A percentile compares a stretch with the other conserved stretches of the same genome.
These are phyloP conservation scores for Neoaliturus tenellus DNA, from an alignment of 2,888 invertebrate genomes.

Conservation along the genomic window DNA sequence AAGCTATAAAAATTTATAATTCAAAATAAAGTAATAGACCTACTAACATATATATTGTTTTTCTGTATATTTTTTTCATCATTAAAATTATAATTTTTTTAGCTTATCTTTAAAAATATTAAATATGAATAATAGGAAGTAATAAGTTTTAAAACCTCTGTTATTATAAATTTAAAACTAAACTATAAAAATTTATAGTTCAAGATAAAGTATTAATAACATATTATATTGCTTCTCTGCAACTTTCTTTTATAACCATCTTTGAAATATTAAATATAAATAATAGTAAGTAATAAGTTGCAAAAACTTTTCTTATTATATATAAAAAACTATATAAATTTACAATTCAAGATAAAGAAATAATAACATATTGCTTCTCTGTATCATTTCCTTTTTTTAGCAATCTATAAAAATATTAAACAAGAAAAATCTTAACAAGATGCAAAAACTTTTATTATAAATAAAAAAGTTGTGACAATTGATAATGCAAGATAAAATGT, in stretches of 20 bases:
- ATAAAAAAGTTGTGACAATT: background rate
- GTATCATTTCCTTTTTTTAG: background rate
- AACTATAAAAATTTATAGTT: background rate
- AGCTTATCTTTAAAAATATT: too few relatives aligned
- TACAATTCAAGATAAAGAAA: too few relatives aligned
- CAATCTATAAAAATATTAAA: background rate
- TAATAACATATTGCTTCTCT: too few relatives aligned
- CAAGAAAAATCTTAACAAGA: background rate
- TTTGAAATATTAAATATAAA: background rate
- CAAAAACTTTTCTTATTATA: background rate
- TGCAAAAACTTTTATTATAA: background rate
- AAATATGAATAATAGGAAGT: too few relatives aligned
- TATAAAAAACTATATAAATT: background rate
- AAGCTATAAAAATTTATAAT: background rate
- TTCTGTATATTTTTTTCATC: background rate
- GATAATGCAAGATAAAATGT: background rate
- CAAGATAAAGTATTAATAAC: background rate
- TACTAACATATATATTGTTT: background rate
- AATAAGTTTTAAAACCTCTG: too few relatives aligned
- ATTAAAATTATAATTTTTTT: too few relatives aligned
- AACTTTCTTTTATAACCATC: background rate
- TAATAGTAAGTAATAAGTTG: background rate
- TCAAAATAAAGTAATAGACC: background rate
- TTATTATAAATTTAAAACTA: too few relatives aligned
- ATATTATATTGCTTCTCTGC: background rate